Evolutionary conservation across 2,797 vertebrate species (phyloP).

Genomic region (Lepilemur septentrionalis): DNA sequence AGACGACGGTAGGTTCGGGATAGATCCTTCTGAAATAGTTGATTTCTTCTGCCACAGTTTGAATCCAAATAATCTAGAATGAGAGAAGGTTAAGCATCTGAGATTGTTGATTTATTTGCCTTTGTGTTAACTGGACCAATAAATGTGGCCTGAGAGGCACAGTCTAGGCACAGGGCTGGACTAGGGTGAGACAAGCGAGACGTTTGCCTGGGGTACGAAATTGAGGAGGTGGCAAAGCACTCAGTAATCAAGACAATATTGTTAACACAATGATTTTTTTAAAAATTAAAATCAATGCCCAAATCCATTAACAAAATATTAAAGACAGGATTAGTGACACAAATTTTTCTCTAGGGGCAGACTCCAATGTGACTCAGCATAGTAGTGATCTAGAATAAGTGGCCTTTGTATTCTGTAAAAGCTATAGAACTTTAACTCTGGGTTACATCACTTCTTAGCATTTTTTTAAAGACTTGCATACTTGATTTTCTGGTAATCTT

Average conservation of each 20-base stretch:
- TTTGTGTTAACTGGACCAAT: not conserved
- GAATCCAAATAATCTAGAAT: not conserved
- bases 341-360: not conserved
- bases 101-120: not conserved
- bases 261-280: not conserved
- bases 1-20: not conserved
- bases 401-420: rapidly evolving
- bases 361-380: rapidly evolving
- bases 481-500: not conserved
- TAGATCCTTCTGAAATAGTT: not conserved
- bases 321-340: not conserved
- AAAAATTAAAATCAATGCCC: not conserved
- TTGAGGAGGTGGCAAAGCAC: not conserved
- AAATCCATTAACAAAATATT: not conserved
- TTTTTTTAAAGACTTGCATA: not conserved
- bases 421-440: not conserved
- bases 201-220: not conserved
- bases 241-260: not conserved
- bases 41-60: not conserved
- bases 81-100: not conserved
- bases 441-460: not conserved
- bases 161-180: not conserved
- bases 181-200: not conserved
- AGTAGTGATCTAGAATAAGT: not conserved
- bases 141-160: not conserved